Conservation (phyloP, 1,140 invertebrate species). For the Elysia chlorotica region DNA sequence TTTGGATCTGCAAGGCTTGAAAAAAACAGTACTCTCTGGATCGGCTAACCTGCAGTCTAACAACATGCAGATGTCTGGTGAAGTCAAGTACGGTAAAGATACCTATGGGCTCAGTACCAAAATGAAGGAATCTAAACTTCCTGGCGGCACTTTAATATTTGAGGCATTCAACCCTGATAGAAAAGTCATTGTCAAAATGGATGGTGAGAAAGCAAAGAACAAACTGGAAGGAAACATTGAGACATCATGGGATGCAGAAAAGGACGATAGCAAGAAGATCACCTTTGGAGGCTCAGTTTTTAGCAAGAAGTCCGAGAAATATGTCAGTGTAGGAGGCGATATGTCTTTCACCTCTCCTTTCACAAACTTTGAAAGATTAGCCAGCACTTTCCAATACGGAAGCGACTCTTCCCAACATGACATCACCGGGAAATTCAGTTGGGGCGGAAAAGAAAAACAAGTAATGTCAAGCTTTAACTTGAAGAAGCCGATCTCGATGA, state of each 20-base stretch:
- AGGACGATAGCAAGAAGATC: conserved; percentile 27
- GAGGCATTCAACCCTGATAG: conserved; percentile 26
- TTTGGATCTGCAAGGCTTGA: not conserved
- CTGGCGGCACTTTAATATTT: conserved; percentile 13
- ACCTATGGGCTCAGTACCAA: conserved; percentile 15
- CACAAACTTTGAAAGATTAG: conserved; percentile 22
- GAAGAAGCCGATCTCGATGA: conserved; percentile 19
- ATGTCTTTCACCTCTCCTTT: conserved; percentile 46
- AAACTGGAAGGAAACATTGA: conserved; percentile 31
- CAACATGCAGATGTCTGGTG: conserved; percentile 24
- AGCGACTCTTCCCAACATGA: conserved; percentile 15
- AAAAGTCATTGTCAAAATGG: conserved; percentile 17
- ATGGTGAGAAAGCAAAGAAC: conserved; percentile 21
- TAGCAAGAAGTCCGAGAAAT: not conserved
- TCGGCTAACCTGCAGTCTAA: conserved; percentile 22
- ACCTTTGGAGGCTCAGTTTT: conserved; percentile 7
- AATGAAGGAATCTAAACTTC: conserved; percentile 11
- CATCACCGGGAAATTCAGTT: not conserved
- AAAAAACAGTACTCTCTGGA: conserved; percentile 12
- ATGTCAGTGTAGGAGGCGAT: conserved; percentile 13
- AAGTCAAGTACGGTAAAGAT: conserved; percentile 10
- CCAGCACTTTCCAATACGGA: conserved; percentile 2
- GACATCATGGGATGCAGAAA: conserved; percentile 39
- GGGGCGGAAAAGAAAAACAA: conserved; percentile 8
- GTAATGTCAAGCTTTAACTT: conserved; percentile 15